phyloP scores from a whole-genome alignment of 2,797 vertebrate species.

The Hozukius guyotensis region DNA sequence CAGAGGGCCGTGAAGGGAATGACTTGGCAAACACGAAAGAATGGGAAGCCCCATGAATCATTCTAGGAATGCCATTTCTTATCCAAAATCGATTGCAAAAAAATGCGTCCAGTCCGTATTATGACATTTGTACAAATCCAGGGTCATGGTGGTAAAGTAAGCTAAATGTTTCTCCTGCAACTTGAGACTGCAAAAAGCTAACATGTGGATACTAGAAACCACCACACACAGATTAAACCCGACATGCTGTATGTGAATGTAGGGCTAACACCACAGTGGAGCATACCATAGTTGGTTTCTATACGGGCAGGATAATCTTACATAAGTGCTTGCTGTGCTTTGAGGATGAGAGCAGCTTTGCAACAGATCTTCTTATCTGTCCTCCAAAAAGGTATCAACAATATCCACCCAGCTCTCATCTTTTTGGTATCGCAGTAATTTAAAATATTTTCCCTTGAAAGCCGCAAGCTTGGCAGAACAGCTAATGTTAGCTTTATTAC shows the following conservation, averaged over 20 bases:
- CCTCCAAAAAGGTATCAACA: conserved; percentile 26
- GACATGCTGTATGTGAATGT: not conserved
- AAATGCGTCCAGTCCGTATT: conserved; percentile 16
- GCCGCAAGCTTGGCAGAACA: conserved; percentile 26
- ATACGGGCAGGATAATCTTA: conserved; percentile 14
- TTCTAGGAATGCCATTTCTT: conserved; percentile 42
- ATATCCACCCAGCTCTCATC: conserved; percentile 21
- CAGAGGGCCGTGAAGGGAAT: conserved; percentile 30
- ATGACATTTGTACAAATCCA: conserved; percentile 25
- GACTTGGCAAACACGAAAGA: conserved; percentile 47
- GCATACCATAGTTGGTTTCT: not conserved
- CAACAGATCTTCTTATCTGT: conserved; percentile 41
- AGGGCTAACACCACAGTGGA: not conserved
- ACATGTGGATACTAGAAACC: not conserved
- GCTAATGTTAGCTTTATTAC: conserved; percentile 25
- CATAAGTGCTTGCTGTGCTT: conserved; percentile 20
- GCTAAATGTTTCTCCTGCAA: conserved; percentile 1
- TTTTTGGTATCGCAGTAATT: conserved; percentile 36
- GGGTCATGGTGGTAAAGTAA: not conserved
- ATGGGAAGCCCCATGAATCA: conserved; percentile 60
- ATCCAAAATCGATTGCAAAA: conserved; percentile 33
- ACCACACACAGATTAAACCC: not conserved
- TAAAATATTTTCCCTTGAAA: conserved; percentile 49
- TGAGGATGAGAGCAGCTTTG: conserved; percentile 26
- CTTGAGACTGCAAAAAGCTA: conserved; percentile 2